Evolutionary conservation across 1,140 invertebrate species (phyloP).

Genomic region (Drosophila carrolli): DNA sequence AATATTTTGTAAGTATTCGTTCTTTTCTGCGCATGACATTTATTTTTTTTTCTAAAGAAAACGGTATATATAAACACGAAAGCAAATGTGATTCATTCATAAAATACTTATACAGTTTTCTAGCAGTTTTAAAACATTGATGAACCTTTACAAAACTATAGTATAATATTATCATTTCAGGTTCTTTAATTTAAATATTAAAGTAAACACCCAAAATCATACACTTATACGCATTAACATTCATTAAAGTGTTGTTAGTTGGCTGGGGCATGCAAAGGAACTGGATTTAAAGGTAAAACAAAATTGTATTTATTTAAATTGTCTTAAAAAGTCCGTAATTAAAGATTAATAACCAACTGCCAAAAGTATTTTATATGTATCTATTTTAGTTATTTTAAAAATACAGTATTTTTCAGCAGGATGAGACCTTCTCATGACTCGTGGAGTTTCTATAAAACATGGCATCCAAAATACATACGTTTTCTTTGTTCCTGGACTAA

Average conservation of each 20-base stretch:
- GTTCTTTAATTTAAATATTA: neutral
- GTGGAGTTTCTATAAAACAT: constrained; percentile 15
- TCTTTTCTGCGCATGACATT: constrained; percentile 20
- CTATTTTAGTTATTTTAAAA: constrained; percentile 16
- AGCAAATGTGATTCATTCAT: constrained; percentile 20
- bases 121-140: neutral
- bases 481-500: constrained; percentile 4
- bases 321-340: neutral
- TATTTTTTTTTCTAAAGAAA: constrained; percentile 1
- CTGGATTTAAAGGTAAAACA: neutral
- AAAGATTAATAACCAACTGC: neutral
- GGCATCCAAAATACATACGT: constrained; percentile 14
- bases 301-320: neutral
- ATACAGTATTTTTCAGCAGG: constrained; percentile 23
- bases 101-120: constrained; percentile 19
- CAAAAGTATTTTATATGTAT: neutral
- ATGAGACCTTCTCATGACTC: constrained; percentile 11
- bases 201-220: neutral
- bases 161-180: neutral
- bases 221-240: neutral
- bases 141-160: neutral
- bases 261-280: neutral
- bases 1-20: neutral
- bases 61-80: constrained; percentile 3
- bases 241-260: neutral